Conservation (phyloP, 2,113 vertebrate genomes). For the Gasterosteus aculeatus region DNA sequence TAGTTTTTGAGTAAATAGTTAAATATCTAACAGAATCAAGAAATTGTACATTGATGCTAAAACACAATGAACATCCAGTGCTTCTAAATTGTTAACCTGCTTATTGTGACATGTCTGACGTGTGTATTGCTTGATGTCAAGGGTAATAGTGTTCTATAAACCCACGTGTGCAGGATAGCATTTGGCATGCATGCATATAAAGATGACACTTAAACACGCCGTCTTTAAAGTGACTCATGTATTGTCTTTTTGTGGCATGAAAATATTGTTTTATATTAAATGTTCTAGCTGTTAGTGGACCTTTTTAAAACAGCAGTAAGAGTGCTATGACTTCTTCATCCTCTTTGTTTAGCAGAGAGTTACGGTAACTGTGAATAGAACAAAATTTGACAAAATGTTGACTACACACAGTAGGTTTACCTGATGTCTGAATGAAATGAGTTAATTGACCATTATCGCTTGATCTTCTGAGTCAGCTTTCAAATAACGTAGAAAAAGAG, state of each 20-base stretch:
- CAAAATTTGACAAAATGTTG: neutral
- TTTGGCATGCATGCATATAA: neutral
- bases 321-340: neutral
- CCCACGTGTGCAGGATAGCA: neutral
- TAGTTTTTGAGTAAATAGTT: neutral
- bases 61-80: neutral
- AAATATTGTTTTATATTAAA: conserved; percentile 4
- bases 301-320: conserved; percentile 1
- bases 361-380: neutral
- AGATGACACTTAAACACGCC: conserved; percentile 1
- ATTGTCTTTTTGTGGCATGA: conserved; percentile 10
- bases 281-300: neutral
- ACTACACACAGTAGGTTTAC: conserved; percentile 17
- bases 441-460: conserved; percentile 25
- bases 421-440: conserved; percentile 37
- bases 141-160: neutral
- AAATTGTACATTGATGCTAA: neutral
- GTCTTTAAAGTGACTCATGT: neutral
- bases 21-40: neutral
- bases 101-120: conserved; percentile 2
- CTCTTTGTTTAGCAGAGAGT: neutral
- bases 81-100: too few relatives aligned
- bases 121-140: neutral
- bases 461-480: conserved; percentile 44
- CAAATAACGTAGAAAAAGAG: conserved; percentile 6